Evolutionary conservation across 2,888 invertebrate species (phyloP), one percentile per base, ranked within the genome.

Genomic region (Lepidochrysops patricia): DNA sequence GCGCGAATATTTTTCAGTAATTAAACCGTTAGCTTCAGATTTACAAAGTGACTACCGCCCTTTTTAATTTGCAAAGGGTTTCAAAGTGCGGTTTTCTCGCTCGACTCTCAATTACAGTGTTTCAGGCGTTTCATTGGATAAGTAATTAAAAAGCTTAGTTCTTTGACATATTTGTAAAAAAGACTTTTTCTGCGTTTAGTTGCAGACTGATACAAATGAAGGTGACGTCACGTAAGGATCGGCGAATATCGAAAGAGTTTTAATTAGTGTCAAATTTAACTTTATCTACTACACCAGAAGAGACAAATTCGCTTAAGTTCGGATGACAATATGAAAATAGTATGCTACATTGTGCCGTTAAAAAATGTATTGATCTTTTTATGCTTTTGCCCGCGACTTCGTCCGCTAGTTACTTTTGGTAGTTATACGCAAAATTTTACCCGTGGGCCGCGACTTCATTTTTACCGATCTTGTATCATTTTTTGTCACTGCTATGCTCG

Each of bases 1-100:
- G 72, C 72, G 74, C 74, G 73, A 79, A 80, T 77, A 77, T 81
- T 76, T 79, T 77, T 73, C 72, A 78, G 80, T 80, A 81, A 80
- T 81, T 82, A 81, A 72, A 76, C 69, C 74, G 74, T 74, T 77
- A 75, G 67, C 76, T 72, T 74, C 70, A 75, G 75, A 77, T 77
- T 77, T 74, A 75, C 70, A 69, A 66, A 70, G 69, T 72, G 68
- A 72, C 73, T 73, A 64, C 68, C 62, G 67, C 69, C 76, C 73
- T 72, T 70, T 76, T 78, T 74, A 75, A 77, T 75, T 74, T 72
- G 71, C 66, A 74, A 76, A 66, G 75, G 73, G 61, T 61, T 62
- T 65, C 59, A 43, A 49, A 61, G 26, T 58, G 56, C 60, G 37
- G 57, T 37, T 57, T 57, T 25, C 52, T 29, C 52, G 27, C 13